Conservation (phyloP, 2,888 invertebrate genomes). For the Scaptomyza caliginosa region DNA sequence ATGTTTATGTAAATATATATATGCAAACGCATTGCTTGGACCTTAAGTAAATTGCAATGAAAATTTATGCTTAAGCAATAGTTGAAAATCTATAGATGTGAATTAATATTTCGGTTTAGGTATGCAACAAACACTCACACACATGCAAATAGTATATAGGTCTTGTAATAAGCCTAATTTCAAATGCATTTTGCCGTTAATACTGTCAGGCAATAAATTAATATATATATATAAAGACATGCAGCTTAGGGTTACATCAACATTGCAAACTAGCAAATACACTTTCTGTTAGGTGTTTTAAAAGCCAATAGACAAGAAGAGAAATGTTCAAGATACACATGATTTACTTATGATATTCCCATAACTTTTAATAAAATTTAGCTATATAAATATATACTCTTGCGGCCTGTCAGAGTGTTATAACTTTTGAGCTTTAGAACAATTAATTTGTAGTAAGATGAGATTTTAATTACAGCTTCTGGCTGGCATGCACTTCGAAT, state of each 20-base stretch:
- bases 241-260: too few species aligned
- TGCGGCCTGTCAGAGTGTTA: not conserved
- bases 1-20: not conserved
- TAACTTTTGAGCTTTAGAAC: not conserved
- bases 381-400: not conserved
- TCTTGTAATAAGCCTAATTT: constrained; percentile 57
- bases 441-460: constrained; percentile 43
- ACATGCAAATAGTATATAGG: not conserved
- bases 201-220: constrained; percentile 26
- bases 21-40: constrained; percentile 30
- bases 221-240: constrained; percentile 17
- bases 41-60: constrained; percentile 59
- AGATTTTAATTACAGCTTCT: constrained; percentile 45
- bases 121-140: not conserved
- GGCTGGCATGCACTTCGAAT: constrained; percentile 32
- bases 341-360: not conserved
- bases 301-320: too few species aligned
- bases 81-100: constrained; percentile 16
- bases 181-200: constrained; percentile 36
- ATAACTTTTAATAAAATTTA: not conserved
- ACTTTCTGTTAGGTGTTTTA: not conserved
- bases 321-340: not conserved
- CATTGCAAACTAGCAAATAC: constrained; percentile 6
- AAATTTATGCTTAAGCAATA: constrained; percentile 49
- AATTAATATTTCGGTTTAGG: constrained; percentile 10